Conservation (phyloP, 2,888 invertebrate genomes). For the Imbricaverruca yamaguchii region DNA sequence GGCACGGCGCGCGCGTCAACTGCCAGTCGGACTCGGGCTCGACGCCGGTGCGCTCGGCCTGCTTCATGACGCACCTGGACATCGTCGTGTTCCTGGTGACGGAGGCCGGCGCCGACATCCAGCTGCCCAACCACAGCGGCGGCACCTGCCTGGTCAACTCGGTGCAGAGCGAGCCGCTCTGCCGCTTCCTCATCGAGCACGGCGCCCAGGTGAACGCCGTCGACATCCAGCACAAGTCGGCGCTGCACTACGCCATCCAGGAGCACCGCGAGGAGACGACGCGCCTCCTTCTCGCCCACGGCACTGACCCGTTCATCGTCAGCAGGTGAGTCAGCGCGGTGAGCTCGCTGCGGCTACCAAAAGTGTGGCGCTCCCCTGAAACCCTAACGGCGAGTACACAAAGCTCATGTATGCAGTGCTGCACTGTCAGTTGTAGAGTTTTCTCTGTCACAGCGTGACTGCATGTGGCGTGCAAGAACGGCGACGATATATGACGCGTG, state of each 20-base stretch:
- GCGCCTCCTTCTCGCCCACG: constrained; percentile 65
- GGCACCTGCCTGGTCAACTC: constrained; percentile 91
- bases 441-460: too few species aligned
- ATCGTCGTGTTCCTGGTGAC: constrained; percentile 64
- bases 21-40: constrained; percentile 73
- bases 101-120: constrained; percentile 71
- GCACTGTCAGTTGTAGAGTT: too few species aligned
- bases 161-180: constrained; percentile 74
- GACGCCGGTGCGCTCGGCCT: constrained; percentile 66
- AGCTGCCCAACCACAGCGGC: constrained; percentile 77
- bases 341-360: constrained; percentile 54
- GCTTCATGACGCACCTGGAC: constrained; percentile 82
- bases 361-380: too few species aligned
- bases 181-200: constrained; percentile 62
- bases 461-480: too few species aligned
- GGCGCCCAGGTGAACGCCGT: constrained; percentile 77
- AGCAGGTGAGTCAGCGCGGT: constrained; percentile 54
- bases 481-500: too few species aligned
- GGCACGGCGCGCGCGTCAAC: constrained; percentile 75
- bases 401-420: too few species aligned
- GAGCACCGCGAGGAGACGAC: constrained; percentile 67
- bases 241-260: constrained; percentile 82
- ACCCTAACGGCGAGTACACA: too few species aligned
- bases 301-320: constrained; percentile 66
- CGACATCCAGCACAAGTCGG: constrained; percentile 84